phyloP scores from a whole-genome alignment of 2,113 vertebrate genomes.

The Mustelus asterias region DNA sequence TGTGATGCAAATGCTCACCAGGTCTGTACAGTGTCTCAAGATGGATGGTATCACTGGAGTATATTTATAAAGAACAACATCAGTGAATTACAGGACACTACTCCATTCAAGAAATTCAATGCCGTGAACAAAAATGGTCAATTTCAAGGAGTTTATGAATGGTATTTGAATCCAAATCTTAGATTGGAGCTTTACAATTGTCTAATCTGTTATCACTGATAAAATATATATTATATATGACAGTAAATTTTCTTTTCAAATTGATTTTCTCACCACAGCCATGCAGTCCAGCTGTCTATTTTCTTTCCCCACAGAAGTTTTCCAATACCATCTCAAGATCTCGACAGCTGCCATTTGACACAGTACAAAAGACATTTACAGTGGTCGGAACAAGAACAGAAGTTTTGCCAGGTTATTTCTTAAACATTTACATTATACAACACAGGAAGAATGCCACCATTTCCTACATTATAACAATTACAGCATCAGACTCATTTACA shows the following conservation, averaged over 20 bases:
- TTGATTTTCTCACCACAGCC: neutral
- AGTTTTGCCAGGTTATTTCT: neutral
- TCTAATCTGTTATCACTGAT: conserved; percentile 29
- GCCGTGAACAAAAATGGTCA: neutral
- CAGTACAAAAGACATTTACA: neutral
- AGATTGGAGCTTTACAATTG: conserved; percentile 8
- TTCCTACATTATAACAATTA: neutral
- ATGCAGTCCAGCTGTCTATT: neutral
- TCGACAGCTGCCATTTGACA: neutral
- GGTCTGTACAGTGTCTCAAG: neutral
- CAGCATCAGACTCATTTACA: neutral
- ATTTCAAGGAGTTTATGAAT: conserved; percentile 17
- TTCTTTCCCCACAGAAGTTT: neutral
- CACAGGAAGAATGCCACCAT: neutral
- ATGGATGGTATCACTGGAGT: neutral
- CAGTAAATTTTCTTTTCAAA: conserved; percentile 26
- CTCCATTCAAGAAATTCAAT: neutral
- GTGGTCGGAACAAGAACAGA: neutral
- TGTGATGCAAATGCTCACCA: neutral
- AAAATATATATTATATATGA: conserved; percentile 29
- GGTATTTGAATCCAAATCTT: neutral
- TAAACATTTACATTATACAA: neutral
- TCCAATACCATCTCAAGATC: neutral
- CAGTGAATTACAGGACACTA: neutral
- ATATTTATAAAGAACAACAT: neutral